phyloP scores from a whole-genome alignment of 2,113 vertebrate species.

The Accipiter virgatus region DNA sequence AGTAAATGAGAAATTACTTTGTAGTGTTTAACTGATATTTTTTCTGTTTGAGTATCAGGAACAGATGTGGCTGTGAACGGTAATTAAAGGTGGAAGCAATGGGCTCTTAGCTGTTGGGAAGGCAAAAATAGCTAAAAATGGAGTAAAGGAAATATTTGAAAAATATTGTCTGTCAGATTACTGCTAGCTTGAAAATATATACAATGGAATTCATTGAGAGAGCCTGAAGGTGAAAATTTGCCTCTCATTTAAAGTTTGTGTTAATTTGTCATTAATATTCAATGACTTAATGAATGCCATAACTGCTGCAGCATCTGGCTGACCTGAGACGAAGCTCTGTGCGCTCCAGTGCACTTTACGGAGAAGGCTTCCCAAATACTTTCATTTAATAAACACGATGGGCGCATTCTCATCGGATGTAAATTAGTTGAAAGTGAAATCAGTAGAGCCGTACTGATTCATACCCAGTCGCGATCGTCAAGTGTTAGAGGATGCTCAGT shows the following conservation, averaged over 20 bases:
- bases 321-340: background rate
- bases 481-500: background rate
- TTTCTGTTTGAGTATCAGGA: background rate
- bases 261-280: constrained; percentile 7
- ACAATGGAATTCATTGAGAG: constrained; percentile 5
- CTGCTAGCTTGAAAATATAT: constrained; percentile 39
- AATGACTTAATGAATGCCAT: background rate
- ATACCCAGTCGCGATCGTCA: fast-evolving
- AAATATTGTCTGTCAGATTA: constrained; percentile 35
- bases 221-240: constrained; percentile 15
- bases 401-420: fast-evolving
- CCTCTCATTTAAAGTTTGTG: background rate
- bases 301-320: background rate
- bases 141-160: constrained; percentile 37
- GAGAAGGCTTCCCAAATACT: background rate
- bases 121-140: background rate
- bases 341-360: fast-evolving
- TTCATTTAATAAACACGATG: background rate
- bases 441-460: fast-evolving
- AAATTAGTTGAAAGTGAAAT: background rate
- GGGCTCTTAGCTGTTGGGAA: background rate
- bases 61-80: background rate
- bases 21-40: background rate
- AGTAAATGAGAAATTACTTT: background rate
- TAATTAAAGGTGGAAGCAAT: constrained; percentile 16